A percentile compares a stretch with the other conserved stretches of the same genome.
phyloP scores from a whole-genome alignment of 2,797 vertebrate species.

The Oryzias dopingdopingensis region DNA sequence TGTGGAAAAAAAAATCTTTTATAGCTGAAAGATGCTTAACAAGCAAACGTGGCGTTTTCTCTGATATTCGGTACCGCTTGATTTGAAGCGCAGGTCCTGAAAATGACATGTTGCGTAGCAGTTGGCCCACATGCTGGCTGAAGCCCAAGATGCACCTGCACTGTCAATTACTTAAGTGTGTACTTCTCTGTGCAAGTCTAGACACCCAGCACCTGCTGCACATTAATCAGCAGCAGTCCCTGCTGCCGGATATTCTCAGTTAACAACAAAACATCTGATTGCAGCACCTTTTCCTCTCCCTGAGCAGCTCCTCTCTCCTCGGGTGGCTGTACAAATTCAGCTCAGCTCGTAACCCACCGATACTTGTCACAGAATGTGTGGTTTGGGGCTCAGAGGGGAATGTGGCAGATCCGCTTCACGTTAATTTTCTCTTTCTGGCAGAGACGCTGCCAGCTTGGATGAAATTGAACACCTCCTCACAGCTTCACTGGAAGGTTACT shows the following conservation, averaged over 20 bases:
- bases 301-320: slow-evolving; percentile 20
- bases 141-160: slow-evolving; percentile 76
- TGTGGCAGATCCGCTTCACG: slow-evolving; percentile 61
- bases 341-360: slow-evolving; percentile 25
- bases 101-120: slow-evolving; percentile 63
- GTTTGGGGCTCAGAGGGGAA: slow-evolving; percentile 37
- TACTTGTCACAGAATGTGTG: slow-evolving; percentile 37
- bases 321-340: slow-evolving; percentile 11
- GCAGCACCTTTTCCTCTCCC: slow-evolving; percentile 56
- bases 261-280: slow-evolving; percentile 66
- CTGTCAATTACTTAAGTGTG: slow-evolving; percentile 64
- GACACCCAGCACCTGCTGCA: slow-evolving; percentile 72
- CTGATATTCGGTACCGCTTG: slow-evolving; percentile 46
- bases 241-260: slow-evolving; percentile 57
- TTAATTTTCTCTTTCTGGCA: slow-evolving; percentile 60
- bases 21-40: slow-evolving; percentile 55
- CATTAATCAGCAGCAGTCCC: slow-evolving; percentile 65
- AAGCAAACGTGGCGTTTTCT: slow-evolving; percentile 52
- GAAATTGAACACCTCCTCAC: slow-evolving; percentile 54
- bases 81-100: slow-evolving; percentile 51
- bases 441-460: slow-evolving; percentile 42
- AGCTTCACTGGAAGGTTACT: slow-evolving; percentile 44
- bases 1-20: slow-evolving; percentile 57
- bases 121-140: slow-evolving; percentile 51
- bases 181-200: slow-evolving; percentile 61